Conservation (phyloP, 2,797 vertebrate genomes). For the Dromococcyx pavoninus region DNA sequence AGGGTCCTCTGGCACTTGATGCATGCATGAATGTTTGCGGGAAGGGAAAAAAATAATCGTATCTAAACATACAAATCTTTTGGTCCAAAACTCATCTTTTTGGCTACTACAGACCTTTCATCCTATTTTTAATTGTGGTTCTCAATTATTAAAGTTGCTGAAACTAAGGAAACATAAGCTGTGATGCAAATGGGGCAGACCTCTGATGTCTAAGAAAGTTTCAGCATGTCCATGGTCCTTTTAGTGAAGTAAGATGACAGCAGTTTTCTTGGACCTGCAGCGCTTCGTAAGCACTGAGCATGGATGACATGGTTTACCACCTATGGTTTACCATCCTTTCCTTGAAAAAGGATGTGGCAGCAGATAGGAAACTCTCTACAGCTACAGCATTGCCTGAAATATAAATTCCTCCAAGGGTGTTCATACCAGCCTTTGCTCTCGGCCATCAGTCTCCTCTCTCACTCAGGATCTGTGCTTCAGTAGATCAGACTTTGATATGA, state of each 20-base stretch:
- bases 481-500: conserved; percentile 28
- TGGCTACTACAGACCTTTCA: not conserved
- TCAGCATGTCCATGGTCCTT: not conserved
- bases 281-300: not conserved
- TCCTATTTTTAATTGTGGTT: not conserved
- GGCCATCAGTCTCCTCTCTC: not conserved
- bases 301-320: conserved; percentile 5
- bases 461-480: not conserved
- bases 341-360: conserved; percentile 18
- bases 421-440: conserved; percentile 37
- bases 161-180: not conserved
- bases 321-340: conserved; percentile 1
- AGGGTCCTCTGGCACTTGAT: not conserved
- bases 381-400: not conserved
- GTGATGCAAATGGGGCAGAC: not conserved
- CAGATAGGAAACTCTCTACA: conserved; percentile 1
- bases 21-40: not conserved
- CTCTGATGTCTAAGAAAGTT: not conserved
- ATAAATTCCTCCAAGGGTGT: conserved; percentile 5
- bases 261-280: not conserved
- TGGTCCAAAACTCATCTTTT: not conserved
- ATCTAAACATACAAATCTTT: not conserved
- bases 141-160: not conserved
- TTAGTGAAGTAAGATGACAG: not conserved
- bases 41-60: not conserved